These are phyloP conservation scores for Dasypogon diadema DNA, from an alignment of 2,888 invertebrate genomes.

Conservation along the genomic window DNA sequence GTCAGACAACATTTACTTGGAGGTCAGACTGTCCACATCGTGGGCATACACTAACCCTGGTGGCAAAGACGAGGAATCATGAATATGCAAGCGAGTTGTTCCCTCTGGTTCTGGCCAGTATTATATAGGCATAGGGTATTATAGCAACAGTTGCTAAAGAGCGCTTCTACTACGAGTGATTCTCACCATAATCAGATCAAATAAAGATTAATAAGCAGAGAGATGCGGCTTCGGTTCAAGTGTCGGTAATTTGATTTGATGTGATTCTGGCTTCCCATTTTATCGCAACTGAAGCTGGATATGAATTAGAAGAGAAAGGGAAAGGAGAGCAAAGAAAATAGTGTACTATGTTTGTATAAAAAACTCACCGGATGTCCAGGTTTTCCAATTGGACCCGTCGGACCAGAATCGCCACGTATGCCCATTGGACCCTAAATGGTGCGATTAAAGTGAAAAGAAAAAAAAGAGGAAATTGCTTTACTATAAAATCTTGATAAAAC, in stretches of 20 bases:
- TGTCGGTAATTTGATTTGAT: constrained; percentile 56
- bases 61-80: constrained; percentile 18
- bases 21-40: constrained; percentile 29
- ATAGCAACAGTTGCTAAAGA: constrained; percentile 25
- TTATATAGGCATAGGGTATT: not conserved
- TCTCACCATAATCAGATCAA: constrained; percentile 57
- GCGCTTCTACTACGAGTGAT: constrained; percentile 34
- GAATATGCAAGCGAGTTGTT: constrained; percentile 14
- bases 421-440: constrained; percentile 67
- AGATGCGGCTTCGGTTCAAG: constrained; percentile 50
- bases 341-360: constrained; percentile 56
- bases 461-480: constrained; percentile 40
- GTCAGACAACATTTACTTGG: constrained; percentile 25
- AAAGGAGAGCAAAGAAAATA: constrained; percentile 51
- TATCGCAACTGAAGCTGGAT: constrained; percentile 20
- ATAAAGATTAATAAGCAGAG: constrained; percentile 56
- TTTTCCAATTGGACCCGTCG: constrained; percentile 67
- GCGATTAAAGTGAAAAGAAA: constrained; percentile 43
- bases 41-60: constrained; percentile 8
- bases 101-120: not conserved
- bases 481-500: constrained; percentile 33
- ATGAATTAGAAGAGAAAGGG: constrained; percentile 3
- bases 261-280: constrained; percentile 47
- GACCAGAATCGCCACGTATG: constrained; percentile 68
- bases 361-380: constrained; percentile 68